Base-by-base conservation (phyloP, 2,888 invertebrate species). In the Lysandra coridon region DNA sequence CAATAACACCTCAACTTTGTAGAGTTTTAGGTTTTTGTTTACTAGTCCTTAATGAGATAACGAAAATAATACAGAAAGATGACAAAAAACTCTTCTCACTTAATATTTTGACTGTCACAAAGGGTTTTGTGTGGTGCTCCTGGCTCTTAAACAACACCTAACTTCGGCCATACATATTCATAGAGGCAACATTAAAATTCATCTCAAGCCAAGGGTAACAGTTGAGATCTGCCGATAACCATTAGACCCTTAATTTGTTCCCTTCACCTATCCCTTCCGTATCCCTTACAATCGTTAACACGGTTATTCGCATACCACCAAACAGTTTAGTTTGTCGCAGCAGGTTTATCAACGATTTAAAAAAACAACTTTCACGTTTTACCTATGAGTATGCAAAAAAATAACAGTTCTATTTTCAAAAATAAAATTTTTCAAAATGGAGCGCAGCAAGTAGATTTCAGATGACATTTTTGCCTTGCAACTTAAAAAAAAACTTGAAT, bases 161-260 rank as follows among this genome's bases (percentile, higher is more conserved):
- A 69, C 69, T 44, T 74, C 74, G 3, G 74, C 81, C 81, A 81
- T 82, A 83, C 81, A 82, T 82, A 83, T 84, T 83, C 82, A 82
- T 83, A 84, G 82, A 83, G 81, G 82, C 84, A 85, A 85, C 92
- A 93, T 94, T 93, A 92, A 93, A 93, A 94, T 93, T 93, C 93
- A 93, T 94, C 93, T 88, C 89, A 87, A 89, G 87, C 89, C 88
- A 88, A 88, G 88, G 90, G 88, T 88, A 86, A 86, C 86, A 88
- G 88, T 83, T 86, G 84, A 90, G 92, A 91, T 92, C 87, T 85
- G 84, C 87, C 91, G 94, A 94, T 94, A 94, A 93, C 92, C 93
- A 92, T 93, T 94, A 93, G 90, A 90, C 93, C 94, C 93, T 93
- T 94, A 94, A 94, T 93, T 94, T 93, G 93, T 93, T 88, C 91